Evolutionary conservation across 2,797 vertebrate genomes (phyloP).

Genomic region (Petrocephalus sullivani): DNA sequence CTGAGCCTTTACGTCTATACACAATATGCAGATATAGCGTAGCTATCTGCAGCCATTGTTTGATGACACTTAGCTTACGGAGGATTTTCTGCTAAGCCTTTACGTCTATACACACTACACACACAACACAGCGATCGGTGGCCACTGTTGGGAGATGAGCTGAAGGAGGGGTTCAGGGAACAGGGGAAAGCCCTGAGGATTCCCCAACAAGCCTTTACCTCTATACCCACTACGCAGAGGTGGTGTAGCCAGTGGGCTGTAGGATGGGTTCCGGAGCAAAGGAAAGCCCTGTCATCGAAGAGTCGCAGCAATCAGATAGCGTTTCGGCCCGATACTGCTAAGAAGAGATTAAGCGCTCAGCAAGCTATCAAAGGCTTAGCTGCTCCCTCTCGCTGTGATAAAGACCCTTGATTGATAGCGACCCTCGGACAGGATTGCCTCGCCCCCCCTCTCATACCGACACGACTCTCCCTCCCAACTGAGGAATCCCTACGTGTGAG

Average conservation of each 20-base stretch:
- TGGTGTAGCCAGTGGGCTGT: background rate
- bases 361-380: conserved; percentile 14
- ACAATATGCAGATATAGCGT: background rate
- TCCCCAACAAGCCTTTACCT: background rate
- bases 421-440: background rate
- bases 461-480: background rate
- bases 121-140: background rate
- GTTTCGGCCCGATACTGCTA: background rate
- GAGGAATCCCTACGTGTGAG: background rate
- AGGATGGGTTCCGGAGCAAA: background rate
- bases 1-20: background rate
- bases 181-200: background rate
- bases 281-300: background rate
- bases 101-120: background rate
- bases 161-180: too few species aligned
- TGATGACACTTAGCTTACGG: background rate
- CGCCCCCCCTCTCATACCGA: background rate
- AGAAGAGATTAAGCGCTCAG: conserved; percentile 13
- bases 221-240: background rate
- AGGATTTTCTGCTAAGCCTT: background rate
- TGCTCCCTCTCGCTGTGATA: background rate
- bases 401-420: conserved; percentile 15
- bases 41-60: background rate
- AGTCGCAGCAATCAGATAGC: background rate
- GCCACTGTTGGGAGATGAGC: background rate